Evolutionary conservation across 1,140 invertebrate genomes (phyloP).

Genomic region (Psilanteris sp.): DNA sequence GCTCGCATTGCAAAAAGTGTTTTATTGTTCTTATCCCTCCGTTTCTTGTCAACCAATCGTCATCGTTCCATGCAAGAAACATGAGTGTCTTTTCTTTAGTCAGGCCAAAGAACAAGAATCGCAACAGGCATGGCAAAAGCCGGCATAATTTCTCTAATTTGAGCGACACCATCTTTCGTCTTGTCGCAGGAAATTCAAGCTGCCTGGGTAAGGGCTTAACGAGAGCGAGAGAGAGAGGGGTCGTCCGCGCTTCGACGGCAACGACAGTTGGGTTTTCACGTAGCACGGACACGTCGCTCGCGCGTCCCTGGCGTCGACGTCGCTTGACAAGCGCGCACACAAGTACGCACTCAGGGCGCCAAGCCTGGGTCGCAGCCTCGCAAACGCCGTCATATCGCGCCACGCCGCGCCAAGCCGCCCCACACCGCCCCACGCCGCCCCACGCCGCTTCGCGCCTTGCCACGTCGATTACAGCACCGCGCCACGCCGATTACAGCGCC

Average conservation of each 20-base stretch:
- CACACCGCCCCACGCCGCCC: too few relatives aligned
- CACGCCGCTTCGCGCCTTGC: too few relatives aligned
- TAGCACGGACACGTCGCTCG: slow-evolving; percentile 67
- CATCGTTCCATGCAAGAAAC: slow-evolving; percentile 44
- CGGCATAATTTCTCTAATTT: slow-evolving; percentile 64
- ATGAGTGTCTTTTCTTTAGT: slow-evolving; percentile 21
- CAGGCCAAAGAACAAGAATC: slow-evolving; percentile 43
- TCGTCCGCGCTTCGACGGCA: slow-evolving; percentile 50
- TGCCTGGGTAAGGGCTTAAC: slow-evolving; percentile 63
- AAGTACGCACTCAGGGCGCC: too few relatives aligned
- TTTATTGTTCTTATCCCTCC: neutral
- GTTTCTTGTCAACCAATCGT: slow-evolving; percentile 9
- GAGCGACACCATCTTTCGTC: slow-evolving; percentile 54
- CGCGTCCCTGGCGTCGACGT: slow-evolving; percentile 72
- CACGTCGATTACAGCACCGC: too few relatives aligned
- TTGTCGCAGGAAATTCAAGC: slow-evolving; percentile 63
- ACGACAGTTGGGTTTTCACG: slow-evolving; percentile 59
- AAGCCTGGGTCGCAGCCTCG: too few relatives aligned
- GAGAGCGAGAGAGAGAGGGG: slow-evolving; percentile 33
- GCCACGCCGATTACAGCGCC: too few relatives aligned
- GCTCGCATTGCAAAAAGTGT: neutral
- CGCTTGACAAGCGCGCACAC: slow-evolving; percentile 62
- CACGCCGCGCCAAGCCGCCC: too few relatives aligned
- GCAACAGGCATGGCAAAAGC: slow-evolving; percentile 43
- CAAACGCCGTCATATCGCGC: too few relatives aligned